Percentiles rank a stretch among this genome's conserved stretches.
Evolutionary conservation across 2,888 invertebrate genomes (phyloP).

Genomic region (Gymnosoma rotundatum): DNA sequence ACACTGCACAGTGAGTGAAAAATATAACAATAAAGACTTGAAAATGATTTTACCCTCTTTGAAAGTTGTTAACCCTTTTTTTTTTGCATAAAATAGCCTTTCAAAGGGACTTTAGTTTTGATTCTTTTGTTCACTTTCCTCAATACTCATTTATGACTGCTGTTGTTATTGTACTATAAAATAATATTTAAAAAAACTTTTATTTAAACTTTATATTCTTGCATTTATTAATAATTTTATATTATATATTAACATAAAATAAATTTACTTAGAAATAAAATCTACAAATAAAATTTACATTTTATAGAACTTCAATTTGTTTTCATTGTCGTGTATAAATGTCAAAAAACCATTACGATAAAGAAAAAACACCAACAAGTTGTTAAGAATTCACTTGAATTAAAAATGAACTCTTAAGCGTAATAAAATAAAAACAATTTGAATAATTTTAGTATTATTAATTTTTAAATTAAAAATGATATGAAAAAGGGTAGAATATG

Average conservation of each 20-base stretch:
- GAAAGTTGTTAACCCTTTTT: conserved; percentile 37
- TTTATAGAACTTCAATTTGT: neutral
- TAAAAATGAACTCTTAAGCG: neutral
- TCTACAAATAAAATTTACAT: neutral
- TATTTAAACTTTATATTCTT: neutral
- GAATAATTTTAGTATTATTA: neutral
- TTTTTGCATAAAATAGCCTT: conserved; percentile 13
- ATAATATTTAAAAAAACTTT: neutral
- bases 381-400: neutral
- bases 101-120: conserved; percentile 16
- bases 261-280: too few relatives aligned
- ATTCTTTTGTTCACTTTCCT: neutral
- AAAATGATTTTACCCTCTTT: conserved; percentile 10
- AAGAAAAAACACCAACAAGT: neutral
- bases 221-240: neutral
- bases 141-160: conserved; percentile 7
- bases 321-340: neutral
- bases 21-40: conserved; percentile 23
- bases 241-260: neutral
- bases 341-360: neutral
- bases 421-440: neutral
- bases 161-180: conserved; percentile 11
- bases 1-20: neutral
- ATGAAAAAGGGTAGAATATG: too few relatives aligned
- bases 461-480: neutral